Evolutionary conservation across 2,113 vertebrate genomes (phyloP), one percentile per base, ranked within the genome.

Genomic region (Oncorhynchus tshawytscha): DNA sequence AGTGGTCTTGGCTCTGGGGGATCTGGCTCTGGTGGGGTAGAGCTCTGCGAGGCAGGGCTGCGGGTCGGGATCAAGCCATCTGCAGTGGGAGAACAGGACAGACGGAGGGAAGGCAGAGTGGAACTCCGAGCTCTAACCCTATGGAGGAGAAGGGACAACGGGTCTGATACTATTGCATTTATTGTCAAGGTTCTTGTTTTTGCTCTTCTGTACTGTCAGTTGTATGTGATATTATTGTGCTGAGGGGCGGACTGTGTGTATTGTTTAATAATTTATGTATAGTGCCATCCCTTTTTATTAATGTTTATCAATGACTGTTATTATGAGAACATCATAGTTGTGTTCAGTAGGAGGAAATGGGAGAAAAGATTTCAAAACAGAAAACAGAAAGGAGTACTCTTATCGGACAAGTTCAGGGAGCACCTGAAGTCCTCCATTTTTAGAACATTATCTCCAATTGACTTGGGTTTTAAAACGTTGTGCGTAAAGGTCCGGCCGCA

Each of bases 1-100:
- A 77, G 86, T 25, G 77, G 73, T 82, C 84, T 74, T 85, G 39
- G 39, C 39, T 9, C 39, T 45, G 8, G 39, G 39, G 39, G 39
- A 45, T 11, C 39, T 45, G 87, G 71, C 81, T 87, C 83, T 80
- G 34, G 31, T 39, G 31, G 4, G n/a, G 20, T 45, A 34, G 29
- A 20, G 20, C 18, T 13, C 18, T 27, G 29, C 11, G 12, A n/a
- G 22, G 67, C 31, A 9, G 76, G 67, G 67, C 3, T 20, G 67
- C 4, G 31, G 67, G 16, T 11, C 83, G 72, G 88, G 86, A 86
- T 82, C 87, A 91, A 91, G 89, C 92, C 92, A 93, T 93, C 92
- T 93, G 92, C 87, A 85, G 85, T 85, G 90, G 90, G 86, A 91
- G 86, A 76, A 87, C 88, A 86, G 85, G 51, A 86, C 90, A 90